Evolutionary conservation across 2,888 invertebrate genomes (phyloP), one percentile per base, ranked within the genome.

Genomic region (Catocala sponsa): DNA sequence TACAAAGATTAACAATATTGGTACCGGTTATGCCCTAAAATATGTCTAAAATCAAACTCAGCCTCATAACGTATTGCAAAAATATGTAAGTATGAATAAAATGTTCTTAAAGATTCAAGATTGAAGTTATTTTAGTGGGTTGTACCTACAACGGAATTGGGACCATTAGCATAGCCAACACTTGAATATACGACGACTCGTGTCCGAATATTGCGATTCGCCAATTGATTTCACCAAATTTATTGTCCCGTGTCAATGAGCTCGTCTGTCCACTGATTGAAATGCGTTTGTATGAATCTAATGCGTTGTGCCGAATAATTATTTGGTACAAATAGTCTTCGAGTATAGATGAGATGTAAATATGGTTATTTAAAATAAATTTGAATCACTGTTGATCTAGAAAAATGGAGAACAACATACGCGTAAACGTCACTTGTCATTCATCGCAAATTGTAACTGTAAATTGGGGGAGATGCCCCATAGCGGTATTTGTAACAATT

Each of bases 171-270:
- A 72, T 72, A 72, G 68, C 68, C 66, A 68, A 55, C 51, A 49
- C 35, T 59, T 70, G 64, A 79, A 80, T 81, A 77, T 66, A 72
- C 68, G 75, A 74, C 73, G 70, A 75, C 59, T 72, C 65, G 68
- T 75, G 72, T 72, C 74, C 74, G 72, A 81, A 78, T 79, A 65
- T 81, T 73, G 70, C 81, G 78, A 84, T 79, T 79, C 72, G 75
- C 79, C 90, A 90, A 90, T 90, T 89, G 90, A 82, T 88, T 87
- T 85, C 80, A 86, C 81, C 81, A 77, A 79, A 81, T 87, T 84
- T 85, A 87, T 88, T 89, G 85, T 80, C 70, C 79, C 70, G 86
- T 83, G 85, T 84, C 90, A 90, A 91, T 87, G 85, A 88, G 83
- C 76, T 65, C 69, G 83, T 80, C 80, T 82, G 77, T 55, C 75